These are phyloP conservation scores for Cygnus buccinator DNA, from an alignment of 2,113 vertebrate species.

Conservation along the genomic window DNA sequence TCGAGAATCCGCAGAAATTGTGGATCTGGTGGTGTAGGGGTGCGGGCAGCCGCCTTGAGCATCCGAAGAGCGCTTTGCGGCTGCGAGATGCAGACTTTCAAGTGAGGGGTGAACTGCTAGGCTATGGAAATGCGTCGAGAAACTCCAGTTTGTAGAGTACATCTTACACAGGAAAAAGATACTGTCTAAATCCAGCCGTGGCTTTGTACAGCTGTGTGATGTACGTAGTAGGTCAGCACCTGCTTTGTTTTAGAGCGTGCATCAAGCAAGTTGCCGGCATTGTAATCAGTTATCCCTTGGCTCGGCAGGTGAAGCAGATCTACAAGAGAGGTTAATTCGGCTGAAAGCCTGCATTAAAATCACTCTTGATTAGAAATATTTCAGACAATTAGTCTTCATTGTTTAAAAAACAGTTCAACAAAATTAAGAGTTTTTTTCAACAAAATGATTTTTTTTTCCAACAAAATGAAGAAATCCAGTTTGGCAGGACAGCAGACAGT, in stretches of 20 bases:
- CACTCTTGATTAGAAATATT: neutral
- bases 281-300: neutral
- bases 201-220: no score
- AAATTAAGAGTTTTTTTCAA: no score
- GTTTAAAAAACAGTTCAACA: neutral
- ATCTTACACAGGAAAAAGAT: neutral
- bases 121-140: neutral
- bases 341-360: neutral
- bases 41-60: neutral
- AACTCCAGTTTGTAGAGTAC: neutral
- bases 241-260: neutral
- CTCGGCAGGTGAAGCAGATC: neutral
- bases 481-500: neutral
- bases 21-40: neutral
- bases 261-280: neutral
- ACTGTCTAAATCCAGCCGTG: neutral
- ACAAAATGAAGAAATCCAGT: neutral
- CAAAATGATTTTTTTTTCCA: no score
- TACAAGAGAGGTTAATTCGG: neutral
- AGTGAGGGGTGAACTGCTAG: neutral
- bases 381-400: neutral
- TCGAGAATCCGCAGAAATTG: accelerated
- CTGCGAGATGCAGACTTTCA: neutral
- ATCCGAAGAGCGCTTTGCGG: neutral
- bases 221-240: neutral